Conservation (phyloP, 2,888 invertebrate species). For the Heliconius charithonia region DNA sequence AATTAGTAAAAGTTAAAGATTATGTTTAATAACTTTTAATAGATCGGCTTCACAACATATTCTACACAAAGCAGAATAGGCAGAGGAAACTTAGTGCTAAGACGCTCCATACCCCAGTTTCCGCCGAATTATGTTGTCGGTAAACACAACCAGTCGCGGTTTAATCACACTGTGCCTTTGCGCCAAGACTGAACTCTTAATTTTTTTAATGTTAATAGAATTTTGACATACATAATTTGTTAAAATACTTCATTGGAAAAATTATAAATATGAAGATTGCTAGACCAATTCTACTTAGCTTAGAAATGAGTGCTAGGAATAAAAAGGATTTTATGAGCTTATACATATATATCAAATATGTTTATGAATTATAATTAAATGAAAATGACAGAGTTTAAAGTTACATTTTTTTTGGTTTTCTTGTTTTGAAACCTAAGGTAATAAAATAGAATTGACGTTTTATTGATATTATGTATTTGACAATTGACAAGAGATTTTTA, state of each 20-base stretch:
- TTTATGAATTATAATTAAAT: neutral
- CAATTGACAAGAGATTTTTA: constrained; percentile 14
- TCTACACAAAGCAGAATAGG: too few relatives aligned
- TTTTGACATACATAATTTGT: neutral
- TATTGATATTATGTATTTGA: constrained; percentile 3
- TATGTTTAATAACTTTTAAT: too few relatives aligned
- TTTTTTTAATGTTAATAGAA: too few relatives aligned
- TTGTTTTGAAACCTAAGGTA: neutral
- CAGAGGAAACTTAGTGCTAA: too few relatives aligned
- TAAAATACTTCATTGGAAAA: neutral
- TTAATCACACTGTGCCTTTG: too few relatives aligned
- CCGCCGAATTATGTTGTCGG: too few relatives aligned
- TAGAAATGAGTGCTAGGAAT: constrained; percentile 57
- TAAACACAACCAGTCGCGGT: too few relatives aligned
- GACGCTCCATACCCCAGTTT: too few relatives aligned
- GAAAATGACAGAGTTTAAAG: too few relatives aligned
- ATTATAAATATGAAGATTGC: constrained; percentile 31
- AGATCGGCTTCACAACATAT: too few relatives aligned
- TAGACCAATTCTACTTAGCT: constrained; percentile 55
- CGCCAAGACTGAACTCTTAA: too few relatives aligned
- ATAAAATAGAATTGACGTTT: neutral
- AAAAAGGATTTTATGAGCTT: neutral
- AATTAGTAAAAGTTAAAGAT: neutral
- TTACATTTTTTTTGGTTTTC: too few relatives aligned
- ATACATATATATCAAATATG: neutral